Percentiles rank a stretch among this genome's conserved stretches.
These are phyloP conservation scores for Ginglymostoma cirratum DNA, from an alignment of 2,113 vertebrate species.

Conservation along the genomic window DNA sequence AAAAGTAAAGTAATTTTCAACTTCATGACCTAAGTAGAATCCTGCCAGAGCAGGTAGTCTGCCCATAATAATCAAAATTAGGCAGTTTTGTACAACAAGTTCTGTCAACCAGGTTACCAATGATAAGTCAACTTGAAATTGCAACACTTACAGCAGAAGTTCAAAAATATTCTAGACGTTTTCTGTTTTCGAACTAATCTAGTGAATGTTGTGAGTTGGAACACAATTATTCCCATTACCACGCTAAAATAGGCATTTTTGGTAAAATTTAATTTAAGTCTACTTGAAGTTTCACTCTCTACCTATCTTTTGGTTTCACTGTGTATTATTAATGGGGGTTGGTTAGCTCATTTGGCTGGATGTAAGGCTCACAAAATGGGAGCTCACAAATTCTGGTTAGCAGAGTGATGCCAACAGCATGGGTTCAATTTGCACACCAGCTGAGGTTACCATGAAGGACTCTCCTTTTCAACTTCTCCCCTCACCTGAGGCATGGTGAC, in stretches of 20 bases:
- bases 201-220: not conserved
- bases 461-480: no score
- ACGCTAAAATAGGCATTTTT: not conserved
- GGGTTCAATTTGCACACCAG: no score
- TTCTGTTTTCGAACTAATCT: not conserved
- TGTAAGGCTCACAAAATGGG: no score
- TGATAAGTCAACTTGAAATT: not conserved
- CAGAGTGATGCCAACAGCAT: no score
- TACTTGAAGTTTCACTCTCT: not conserved
- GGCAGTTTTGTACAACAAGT: not conserved
- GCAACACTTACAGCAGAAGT: not conserved
- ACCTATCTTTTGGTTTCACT: not conserved
- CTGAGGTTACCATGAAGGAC: no score
- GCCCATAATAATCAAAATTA: not conserved
- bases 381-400: no score
- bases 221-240: not conserved
- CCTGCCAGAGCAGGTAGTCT: not conserved
- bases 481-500: no score
- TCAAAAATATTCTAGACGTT: not conserved
- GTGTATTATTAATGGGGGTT: not conserved
- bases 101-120: not conserved
- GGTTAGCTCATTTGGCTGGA: no score
- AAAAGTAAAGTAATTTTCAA: not conserved
- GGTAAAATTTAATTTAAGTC: not conserved
- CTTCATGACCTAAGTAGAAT: not conserved